phyloP scores from a whole-genome alignment of 1,140 invertebrate genomes.

The Helicorthomorpha holstii region DNA sequence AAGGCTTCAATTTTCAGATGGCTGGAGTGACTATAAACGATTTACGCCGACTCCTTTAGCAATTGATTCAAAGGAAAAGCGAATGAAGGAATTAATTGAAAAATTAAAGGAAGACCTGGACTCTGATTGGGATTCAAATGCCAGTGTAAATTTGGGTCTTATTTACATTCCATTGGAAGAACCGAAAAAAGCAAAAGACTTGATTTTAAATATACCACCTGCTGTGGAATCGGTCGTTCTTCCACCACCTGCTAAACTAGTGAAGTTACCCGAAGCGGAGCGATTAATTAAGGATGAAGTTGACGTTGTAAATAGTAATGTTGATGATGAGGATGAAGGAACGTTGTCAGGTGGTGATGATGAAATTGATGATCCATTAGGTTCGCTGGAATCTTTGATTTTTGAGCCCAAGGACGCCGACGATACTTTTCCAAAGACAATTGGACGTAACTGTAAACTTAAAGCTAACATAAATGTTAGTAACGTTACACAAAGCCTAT shows the following conservation, averaged over 20 bases:
- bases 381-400: constrained; percentile 21
- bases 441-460: neutral
- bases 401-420: constrained; percentile 20
- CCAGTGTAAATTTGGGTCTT: constrained; percentile 21
- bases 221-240: neutral
- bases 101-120: neutral
- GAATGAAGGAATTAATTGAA: neutral
- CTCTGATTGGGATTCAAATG: constrained; percentile 9
- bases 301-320: too few relatives aligned
- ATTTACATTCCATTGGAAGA: constrained; percentile 25
- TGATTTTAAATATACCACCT: too few relatives aligned
- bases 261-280: neutral
- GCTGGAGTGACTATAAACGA: neutral
- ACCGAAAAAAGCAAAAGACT: too few relatives aligned
- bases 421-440: neutral
- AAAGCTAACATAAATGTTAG: neutral
- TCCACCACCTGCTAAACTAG: neutral
- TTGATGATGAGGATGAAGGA: neutral
- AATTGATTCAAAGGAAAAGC: neutral
- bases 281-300: neutral
- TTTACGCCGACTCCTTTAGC: neutral
- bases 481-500: neutral
- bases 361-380: constrained; percentile 7
- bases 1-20: neutral
- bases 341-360: neutral